Percentiles rank a stretch among this genome's conserved stretches.
Conservation (phyloP, 1,140 invertebrate genomes). For the Drosophila takahashii region DNA sequence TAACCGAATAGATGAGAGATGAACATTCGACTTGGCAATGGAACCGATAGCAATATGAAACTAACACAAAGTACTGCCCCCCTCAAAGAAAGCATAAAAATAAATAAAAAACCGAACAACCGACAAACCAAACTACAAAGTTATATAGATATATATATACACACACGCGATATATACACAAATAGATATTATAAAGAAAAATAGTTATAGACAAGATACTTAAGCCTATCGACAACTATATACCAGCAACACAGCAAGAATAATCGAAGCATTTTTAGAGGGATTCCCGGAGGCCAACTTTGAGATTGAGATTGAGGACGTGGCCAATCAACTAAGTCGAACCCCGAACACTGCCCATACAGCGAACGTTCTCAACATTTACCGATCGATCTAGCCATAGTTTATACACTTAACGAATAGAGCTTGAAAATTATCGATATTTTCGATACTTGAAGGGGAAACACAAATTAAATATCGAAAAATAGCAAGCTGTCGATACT, state of each 20-base stretch:
- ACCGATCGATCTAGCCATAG: constrained; percentile 32
- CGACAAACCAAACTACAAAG: constrained; percentile 48
- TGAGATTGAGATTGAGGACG: neutral
- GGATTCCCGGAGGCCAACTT: constrained; percentile 43
- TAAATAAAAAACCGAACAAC: constrained; percentile 12
- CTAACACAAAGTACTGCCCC: constrained; percentile 61
- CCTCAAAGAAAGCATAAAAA: neutral
- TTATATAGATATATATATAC: constrained; percentile 46
- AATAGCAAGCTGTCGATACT: too few species aligned
- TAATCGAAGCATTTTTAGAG: constrained; percentile 36
- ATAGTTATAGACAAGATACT: constrained; percentile 34
- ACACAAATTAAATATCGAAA: too few species aligned
- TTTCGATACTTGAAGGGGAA: too few species aligned
- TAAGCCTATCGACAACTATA: constrained; percentile 33
- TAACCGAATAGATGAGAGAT: constrained; percentile 18
- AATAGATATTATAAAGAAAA: constrained; percentile 39
- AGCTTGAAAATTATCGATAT: too few species aligned
- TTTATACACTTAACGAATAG: constrained; percentile 21
- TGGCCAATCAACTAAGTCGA: constrained; percentile 42
- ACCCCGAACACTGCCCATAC: constrained; percentile 51
- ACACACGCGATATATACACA: constrained; percentile 37
- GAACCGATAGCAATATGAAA: constrained; percentile 72
- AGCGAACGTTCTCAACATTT: constrained; percentile 49
- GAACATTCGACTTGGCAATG: constrained; percentile 41
- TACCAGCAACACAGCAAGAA: constrained; percentile 17